Conservation (phyloP, 1,140 invertebrate species). For the Drosophila melanogaster region Release_6_plus_ISO1_MT NT_037436.4:13779001-13779500, state of each 20-base stretch:
- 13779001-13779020: too few species aligned
- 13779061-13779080: not conserved
- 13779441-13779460: constrained; percentile 18
- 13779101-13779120: not conserved
- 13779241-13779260: constrained; percentile 12
- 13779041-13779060: not conserved
- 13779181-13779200: not conserved
- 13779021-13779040: too few species aligned
- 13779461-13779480: constrained; percentile 6
- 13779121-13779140: constrained; percentile 3
- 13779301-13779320: constrained; percentile 8
- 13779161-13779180: constrained; percentile 10
- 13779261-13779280: constrained; percentile 12
- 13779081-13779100: not conserved
- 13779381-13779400: constrained; percentile 18
- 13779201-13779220: constrained; percentile 9
- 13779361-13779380: constrained; percentile 16
- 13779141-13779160: not conserved
- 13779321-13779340: not conserved
- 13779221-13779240: constrained; percentile 17
- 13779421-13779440: constrained; percentile 16
- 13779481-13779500: constrained; percentile 15
- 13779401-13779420: constrained; percentile 19
- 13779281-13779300: constrained; percentile 17
- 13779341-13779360: constrained; percentile 11